A percentile compares a stretch with the other conserved stretches of the same genome.
Evolutionary conservation across 2,888 invertebrate genomes (phyloP).

Genomic region (Ethmia dodecea): DNA sequence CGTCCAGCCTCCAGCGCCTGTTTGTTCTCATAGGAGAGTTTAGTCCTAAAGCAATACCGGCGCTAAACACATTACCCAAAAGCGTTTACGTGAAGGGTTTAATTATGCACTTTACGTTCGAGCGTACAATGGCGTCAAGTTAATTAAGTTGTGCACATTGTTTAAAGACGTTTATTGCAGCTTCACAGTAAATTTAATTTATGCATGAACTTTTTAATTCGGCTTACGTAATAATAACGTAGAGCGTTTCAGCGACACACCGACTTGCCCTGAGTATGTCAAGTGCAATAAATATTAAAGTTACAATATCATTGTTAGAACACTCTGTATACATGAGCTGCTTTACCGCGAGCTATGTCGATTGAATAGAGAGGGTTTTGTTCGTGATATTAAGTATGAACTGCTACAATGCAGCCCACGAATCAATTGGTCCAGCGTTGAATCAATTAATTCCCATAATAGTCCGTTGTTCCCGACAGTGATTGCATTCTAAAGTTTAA

Average conservation of each 20-base stretch:
- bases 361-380: constrained; percentile 61
- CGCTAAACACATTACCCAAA: constrained; percentile 70
- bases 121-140: constrained; percentile 65
- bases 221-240: constrained; percentile 29
- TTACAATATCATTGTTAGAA: constrained; percentile 70
- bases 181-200: constrained; percentile 45
- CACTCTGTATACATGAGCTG: constrained; percentile 50
- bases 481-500: constrained; percentile 15
- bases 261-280: constrained; percentile 56
- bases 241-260: constrained; percentile 30
- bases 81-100: constrained; percentile 71
- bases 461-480: constrained; percentile 5
- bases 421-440: constrained; percentile 21
- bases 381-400: constrained; percentile 59
- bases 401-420: constrained; percentile 44
- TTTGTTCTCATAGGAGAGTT: constrained; percentile 75
- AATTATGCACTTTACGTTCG: constrained; percentile 68
- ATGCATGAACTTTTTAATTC: constrained; percentile 59
- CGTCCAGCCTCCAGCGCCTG: constrained; percentile 55
- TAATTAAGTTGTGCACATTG: constrained; percentile 67
- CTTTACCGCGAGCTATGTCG: constrained; percentile 64
- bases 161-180: constrained; percentile 58
- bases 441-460: constrained; percentile 5
- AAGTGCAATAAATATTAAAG: constrained; percentile 75
- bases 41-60: constrained; percentile 71